Evolutionary conservation across 2,113 vertebrate genomes (phyloP), one percentile per base, ranked within the genome.

Genomic region (Corythornis cristatus): DNA sequence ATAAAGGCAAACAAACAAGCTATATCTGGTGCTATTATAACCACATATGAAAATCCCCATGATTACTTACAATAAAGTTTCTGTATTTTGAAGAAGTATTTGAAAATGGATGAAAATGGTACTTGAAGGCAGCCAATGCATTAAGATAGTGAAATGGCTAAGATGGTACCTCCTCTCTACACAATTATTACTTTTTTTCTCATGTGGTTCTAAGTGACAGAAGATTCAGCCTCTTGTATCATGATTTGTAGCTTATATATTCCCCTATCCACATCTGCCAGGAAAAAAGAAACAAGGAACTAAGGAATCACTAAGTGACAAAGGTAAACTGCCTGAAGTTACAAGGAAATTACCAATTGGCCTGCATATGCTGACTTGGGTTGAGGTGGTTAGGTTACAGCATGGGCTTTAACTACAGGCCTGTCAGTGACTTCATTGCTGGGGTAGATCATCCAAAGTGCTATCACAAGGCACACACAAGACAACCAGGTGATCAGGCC

Each of bases 271-370:
- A 66, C 48, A 60, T 70, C 65, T 92, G 53, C 66, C 67, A 90
- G 80, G 33, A 40, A 60, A 90, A 90, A 76, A 89, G 21, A 23
- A 92, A 65, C 8, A 15, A 93, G 60, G 50, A 96, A 85, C 37
- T 60, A 93, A 92, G 75, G 95, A 96, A 76, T 96, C 64, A 57
- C 70, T 93, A 76, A 91, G 89, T 91, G 89, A 92, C 82, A 88
- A 12, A 8, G 12, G 6, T 86, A 51, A 74, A 84, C n/a, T 68
- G 28, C 70, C 35, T 92, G 64, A 93, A 95, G 66, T 43, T 91
- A 68, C n/a, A 96, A 60, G n/a, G 57, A 86, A 89, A 74, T 13
- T 68, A 66, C 35, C 23, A 61, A 65, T 11, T 74, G 42, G 89
- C 70, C 12, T 67, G 54, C 28, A 61, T 75, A 86, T 81, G 37